Base-by-base conservation (phyloP, 2,797 vertebrate genomes). In the Sorex maritimensis region DNA sequence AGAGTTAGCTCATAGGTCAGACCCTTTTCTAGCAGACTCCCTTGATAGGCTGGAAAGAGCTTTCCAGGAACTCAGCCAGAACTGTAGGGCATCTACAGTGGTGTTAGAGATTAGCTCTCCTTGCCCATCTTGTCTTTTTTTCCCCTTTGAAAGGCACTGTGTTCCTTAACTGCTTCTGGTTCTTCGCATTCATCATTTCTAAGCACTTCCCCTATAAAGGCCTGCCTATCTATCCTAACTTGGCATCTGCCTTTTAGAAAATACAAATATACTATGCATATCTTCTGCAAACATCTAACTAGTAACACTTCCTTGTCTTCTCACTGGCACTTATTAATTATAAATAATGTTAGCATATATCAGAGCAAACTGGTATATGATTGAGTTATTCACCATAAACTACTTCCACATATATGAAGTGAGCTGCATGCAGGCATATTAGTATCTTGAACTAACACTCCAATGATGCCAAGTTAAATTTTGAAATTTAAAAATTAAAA, bases 31-130 rank as follows among this genome's bases (percentile, higher is more conserved):
- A 3, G 34, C 2, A 24, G 13, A 23, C 13, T 68, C 17, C 2
- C 0, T 10, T 52, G 19, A 2, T 2, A 79, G 15, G 6, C 8
- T 14, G 0, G 17, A 61, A 61, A 58, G 21, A 61, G 15, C 21
- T 61, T 61, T 61, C 58, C 58, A 61, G 58, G 19, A 61, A 19
- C 19, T 61, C 58, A 61, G 6, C 58, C 58, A 61, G 21, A 61
- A 44, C 41, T 44, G 41, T 44, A 44, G 41, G 7, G 41, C 3
- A 61, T 21, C 21, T 21, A 7, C 21, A 61, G 19, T 61, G 21
- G 17, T 61, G 17, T 3, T 61, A 61, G 6, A 61, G 14, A 6
- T 61, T 6, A 61, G 21, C 17, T 55, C 17, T 61, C 21, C 4
- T 23, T 5, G 4, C 58, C 58, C 58, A 61, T 61, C 58, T 69